A percentile compares a stretch with the other conserved stretches of the same genome.
Evolutionary conservation across 2,797 vertebrate species (phyloP).

Genomic region (Typhlichthys subterraneus): DNA sequence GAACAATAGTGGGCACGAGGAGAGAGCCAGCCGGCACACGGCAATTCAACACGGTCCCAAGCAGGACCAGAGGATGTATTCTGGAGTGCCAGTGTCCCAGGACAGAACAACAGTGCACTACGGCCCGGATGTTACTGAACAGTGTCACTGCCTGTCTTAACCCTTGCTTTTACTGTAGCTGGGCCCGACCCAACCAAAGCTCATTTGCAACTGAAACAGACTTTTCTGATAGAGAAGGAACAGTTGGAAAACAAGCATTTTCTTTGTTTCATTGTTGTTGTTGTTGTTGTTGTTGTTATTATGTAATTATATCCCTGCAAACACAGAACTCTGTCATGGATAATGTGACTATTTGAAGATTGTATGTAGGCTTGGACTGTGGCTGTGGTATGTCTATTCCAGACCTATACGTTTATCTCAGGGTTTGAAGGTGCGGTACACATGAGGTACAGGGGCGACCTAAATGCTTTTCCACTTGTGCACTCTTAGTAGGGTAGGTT

Average conservation of each 20-base stretch:
- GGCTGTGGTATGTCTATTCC: conserved; percentile 69
- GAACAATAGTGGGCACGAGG: conserved; percentile 26
- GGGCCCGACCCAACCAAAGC: conserved; percentile 19
- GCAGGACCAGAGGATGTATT: neutral
- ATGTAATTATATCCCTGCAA: conserved; percentile 37
- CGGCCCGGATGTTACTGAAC: conserved; percentile 21
- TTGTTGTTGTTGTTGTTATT: conserved; percentile 4
- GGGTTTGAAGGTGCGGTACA: conserved; percentile 81
- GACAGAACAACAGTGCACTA: conserved; percentile 34
- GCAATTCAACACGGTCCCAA: neutral
- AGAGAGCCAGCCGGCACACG: conserved; percentile 17
- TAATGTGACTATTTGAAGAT: conserved; percentile 67
- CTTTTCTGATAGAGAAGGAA: conserved; percentile 33
- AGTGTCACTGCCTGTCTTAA: conserved; percentile 22
- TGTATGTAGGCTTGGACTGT: conserved; percentile 66
- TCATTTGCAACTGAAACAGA: conserved; percentile 28
- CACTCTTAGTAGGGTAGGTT: conserved; percentile 12
- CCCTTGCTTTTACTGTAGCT: conserved; percentile 22
- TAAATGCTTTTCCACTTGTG: conserved; percentile 31
- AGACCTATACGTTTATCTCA: conserved; percentile 86
- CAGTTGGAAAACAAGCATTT: conserved; percentile 28
- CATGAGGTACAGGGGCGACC: conserved; percentile 32
- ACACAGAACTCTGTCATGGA: conserved; percentile 31
- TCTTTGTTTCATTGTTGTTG: neutral
- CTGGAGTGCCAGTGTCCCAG: conserved; percentile 18